Conservation (phyloP, 2,797 vertebrate species). For the Aeoliscus strigatus region DNA sequence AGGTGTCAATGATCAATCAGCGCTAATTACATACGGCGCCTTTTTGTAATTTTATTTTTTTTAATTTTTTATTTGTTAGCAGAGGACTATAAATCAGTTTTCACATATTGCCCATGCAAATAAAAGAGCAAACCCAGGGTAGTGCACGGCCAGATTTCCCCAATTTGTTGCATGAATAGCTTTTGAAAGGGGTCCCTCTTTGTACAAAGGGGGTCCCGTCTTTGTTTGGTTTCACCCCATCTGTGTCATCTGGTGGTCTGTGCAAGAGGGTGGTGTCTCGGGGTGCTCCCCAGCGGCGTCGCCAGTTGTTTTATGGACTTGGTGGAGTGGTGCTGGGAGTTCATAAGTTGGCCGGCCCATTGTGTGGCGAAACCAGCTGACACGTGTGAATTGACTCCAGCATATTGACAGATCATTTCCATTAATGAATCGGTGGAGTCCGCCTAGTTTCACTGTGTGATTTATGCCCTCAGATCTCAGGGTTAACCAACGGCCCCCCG, state of each 20-base stretch:
- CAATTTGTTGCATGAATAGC: slow-evolving; percentile 90
- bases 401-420: slow-evolving; percentile 97
- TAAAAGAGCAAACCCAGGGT: slow-evolving; percentile 79
- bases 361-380: slow-evolving; percentile 91
- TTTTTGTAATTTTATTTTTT: slow-evolving; percentile 38
- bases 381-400: slow-evolving; percentile 89
- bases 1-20: too few species aligned
- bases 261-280: slow-evolving; percentile 82
- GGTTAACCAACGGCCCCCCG: slow-evolving; percentile 47
- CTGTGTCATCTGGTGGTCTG: slow-evolving; percentile 97
- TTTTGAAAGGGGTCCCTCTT: slow-evolving; percentile 83
- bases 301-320: slow-evolving; percentile 98
- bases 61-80: slow-evolving; percentile 27
- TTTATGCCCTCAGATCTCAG: slow-evolving; percentile 71
- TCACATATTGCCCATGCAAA: slow-evolving; percentile 69
- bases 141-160: slow-evolving; percentile 81
- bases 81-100: slow-evolving; percentile 74
- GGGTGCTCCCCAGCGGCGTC: slow-evolving; percentile 82
- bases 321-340: slow-evolving; percentile 87
- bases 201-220: slow-evolving; percentile 86
- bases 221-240: slow-evolving; percentile 90
- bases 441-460: slow-evolving; percentile 83
- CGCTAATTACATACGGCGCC: slow-evolving; percentile 3
- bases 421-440: slow-evolving; percentile 90
- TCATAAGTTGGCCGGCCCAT: slow-evolving; percentile 90